These are phyloP conservation scores for Encarsia formosa DNA, from an alignment of 2,888 invertebrate species.

Conservation along the genomic window DNA sequence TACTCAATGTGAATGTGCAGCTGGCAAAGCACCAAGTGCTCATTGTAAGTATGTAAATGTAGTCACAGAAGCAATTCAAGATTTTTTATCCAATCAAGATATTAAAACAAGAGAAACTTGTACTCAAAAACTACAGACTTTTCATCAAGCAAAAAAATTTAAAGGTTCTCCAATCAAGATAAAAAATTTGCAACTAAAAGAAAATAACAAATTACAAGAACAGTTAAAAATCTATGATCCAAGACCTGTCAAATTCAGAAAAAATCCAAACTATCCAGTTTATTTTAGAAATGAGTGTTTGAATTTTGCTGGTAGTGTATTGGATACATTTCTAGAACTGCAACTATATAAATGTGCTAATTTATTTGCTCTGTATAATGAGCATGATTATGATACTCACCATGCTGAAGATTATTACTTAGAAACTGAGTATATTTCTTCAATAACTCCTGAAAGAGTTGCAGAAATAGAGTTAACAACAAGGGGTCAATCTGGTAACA, in stretches of 20 bases:
- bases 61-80: slow-evolving; percentile 18
- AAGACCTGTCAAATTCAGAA: no score
- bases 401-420: neutral
- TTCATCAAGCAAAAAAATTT: no score
- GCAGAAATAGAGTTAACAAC: neutral
- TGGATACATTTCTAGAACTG: no score
- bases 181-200: no score
- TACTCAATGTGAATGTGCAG: slow-evolving; percentile 19
- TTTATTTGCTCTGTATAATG: no score
- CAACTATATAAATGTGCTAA: no score
- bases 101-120: slow-evolving; percentile 13
- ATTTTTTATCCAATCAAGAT: slow-evolving; percentile 15
- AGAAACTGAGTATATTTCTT: neutral
- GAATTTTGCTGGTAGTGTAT: neutral
- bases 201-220: no score
- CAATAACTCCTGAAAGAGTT: neutral
- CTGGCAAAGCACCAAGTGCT: slow-evolving; percentile 21
- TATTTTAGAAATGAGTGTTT: slow-evolving; percentile 3
- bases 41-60: slow-evolving; percentile 25
- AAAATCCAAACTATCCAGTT: no score
- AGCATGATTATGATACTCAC: no score
- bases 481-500: neutral
- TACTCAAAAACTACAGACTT: no score
- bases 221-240: slow-evolving; percentile 4
- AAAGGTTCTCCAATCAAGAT: no score